Evolutionary conservation across 2,113 vertebrate genomes (phyloP).

Genomic region (Tautogolabrus adspersus): DNA sequence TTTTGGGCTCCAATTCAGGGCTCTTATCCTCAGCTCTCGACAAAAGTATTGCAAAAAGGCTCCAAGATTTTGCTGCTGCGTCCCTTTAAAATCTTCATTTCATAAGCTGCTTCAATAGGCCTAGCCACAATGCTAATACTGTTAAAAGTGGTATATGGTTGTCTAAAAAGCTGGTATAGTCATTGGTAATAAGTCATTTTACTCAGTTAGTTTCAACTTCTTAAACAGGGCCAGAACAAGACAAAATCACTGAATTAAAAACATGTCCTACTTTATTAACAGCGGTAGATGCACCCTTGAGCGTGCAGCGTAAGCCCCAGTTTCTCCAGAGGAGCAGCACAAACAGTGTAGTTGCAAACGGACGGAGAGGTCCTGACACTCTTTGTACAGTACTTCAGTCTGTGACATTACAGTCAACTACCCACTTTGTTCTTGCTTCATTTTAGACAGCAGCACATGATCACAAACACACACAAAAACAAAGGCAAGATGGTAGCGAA

Average conservation of each 20-base stretch:
- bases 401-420: neutral
- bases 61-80: conserved; percentile 18
- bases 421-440: conserved; percentile 19
- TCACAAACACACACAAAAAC: neutral
- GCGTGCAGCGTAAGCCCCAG: conserved; percentile 14
- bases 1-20: conserved; percentile 53
- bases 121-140: conserved; percentile 19
- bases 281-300: neutral
- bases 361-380: conserved; percentile 4
- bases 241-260: conserved; percentile 26
- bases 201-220: no score
- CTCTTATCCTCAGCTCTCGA: conserved; percentile 41
- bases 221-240: no score
- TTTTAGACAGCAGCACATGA: conserved; percentile 7
- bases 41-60: conserved; percentile 54
- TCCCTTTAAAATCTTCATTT: conserved; percentile 31
- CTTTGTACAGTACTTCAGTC: conserved; percentile 16
- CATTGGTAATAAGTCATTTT: neutral
- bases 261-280: conserved; percentile 39
- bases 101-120: conserved; percentile 9
- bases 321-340: neutral
- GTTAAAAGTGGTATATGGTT: neutral
- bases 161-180: neutral
- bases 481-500: neutral
- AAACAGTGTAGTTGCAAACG: neutral